Percentiles rank a stretch among this genome's conserved stretches.
These are phyloP conservation scores for Papilio elwesi DNA, from an alignment of 2,888 invertebrate species.

Conservation along the genomic window DNA sequence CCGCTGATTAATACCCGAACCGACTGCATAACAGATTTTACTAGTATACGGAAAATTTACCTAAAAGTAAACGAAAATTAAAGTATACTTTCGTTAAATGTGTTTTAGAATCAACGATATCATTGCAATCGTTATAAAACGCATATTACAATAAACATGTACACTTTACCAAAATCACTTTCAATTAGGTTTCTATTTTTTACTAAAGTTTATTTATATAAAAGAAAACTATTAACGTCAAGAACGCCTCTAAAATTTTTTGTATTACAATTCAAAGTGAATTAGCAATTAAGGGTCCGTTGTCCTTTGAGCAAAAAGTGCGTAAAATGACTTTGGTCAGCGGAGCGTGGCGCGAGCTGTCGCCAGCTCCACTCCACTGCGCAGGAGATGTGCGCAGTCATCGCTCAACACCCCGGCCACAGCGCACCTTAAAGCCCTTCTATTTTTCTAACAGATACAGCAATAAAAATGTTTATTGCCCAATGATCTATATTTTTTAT, in stretches of 20 bases:
- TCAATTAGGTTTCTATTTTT: background rate
- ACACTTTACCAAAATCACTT: background rate
- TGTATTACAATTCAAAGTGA: constrained; percentile 26
- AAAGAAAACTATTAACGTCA: constrained; percentile 10
- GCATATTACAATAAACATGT: background rate
- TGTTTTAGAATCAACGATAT: background rate
- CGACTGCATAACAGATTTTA: constrained; percentile 8
- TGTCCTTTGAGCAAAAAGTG: constrained; percentile 48
- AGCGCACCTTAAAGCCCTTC: constrained; percentile 11
- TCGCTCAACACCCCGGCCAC: constrained; percentile 44
- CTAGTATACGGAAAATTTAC: background rate
- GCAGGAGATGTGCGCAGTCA: constrained; percentile 65
- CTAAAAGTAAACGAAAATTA: background rate
- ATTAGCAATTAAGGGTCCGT: constrained; percentile 43
- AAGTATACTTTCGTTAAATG: background rate
- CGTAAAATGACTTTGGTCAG: constrained; percentile 59
- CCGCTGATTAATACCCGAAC: background rate
- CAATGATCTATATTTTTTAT: background rate
- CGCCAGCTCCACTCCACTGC: constrained; percentile 62
- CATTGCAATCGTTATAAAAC: too few relatives aligned
- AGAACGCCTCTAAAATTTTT: constrained; percentile 15
- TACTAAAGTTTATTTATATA: background rate
- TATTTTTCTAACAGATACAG: background rate
- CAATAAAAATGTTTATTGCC: background rate
- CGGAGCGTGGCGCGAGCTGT: constrained; percentile 52